phyloP scores from a whole-genome alignment of 2,888 invertebrate species.

The Phymatocera aterrima region DNA sequence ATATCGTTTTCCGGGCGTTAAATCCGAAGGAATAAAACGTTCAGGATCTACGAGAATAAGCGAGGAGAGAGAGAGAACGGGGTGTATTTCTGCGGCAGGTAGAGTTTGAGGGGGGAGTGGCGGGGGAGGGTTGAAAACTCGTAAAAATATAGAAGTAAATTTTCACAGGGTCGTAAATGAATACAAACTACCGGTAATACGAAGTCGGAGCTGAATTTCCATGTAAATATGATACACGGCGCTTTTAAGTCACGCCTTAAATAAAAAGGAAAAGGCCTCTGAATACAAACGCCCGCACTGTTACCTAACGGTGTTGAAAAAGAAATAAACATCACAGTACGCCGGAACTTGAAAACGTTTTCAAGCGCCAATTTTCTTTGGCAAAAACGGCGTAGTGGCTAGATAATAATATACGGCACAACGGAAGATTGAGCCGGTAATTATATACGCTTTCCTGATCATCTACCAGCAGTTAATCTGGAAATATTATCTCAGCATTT shows the following conservation, averaged over 20 bases:
- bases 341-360: slow-evolving; percentile 22
- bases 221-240: slow-evolving; percentile 42
- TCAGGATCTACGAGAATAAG: not conserved
- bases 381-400: not conserved
- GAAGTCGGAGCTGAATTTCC: slow-evolving; percentile 43
- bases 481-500: slow-evolving; percentile 14
- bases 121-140: slow-evolving; percentile 30
- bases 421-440: not conserved
- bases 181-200: slow-evolving; percentile 49
- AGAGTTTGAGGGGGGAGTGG: not conserved
- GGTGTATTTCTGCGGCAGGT: too few species aligned
- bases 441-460: slow-evolving; percentile 14
- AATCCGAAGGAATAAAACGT: slow-evolving; percentile 37
- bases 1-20: too few species aligned
- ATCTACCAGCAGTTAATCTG: not conserved
- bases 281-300: slow-evolving; percentile 20
- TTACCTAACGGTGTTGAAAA: not conserved
- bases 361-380: not conserved
- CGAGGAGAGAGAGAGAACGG: not conserved
- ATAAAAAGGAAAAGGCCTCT: slow-evolving; percentile 37
- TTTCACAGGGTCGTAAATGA: slow-evolving; percentile 40
- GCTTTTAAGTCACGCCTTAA: slow-evolving; percentile 43
- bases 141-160: slow-evolving; percentile 48
- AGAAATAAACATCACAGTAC: slow-evolving; percentile 11
- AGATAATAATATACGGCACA: not conserved